Evolutionary conservation across 2,113 vertebrate species (phyloP).

Genomic region (Percina caprodes): DNA sequence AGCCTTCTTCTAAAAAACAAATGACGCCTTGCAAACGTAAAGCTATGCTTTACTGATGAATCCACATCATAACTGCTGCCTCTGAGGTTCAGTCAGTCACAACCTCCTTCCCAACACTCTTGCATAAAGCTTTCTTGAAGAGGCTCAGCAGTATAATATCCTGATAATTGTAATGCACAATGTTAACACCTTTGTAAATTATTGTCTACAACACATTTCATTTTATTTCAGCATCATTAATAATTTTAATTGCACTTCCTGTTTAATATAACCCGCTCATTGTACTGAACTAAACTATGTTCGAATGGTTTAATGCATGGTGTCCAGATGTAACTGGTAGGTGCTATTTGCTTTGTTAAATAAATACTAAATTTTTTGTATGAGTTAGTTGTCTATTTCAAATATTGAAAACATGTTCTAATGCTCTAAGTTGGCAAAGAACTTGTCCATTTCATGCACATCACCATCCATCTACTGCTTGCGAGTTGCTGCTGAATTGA

Average conservation of each 20-base stretch:
- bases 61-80: not conserved
- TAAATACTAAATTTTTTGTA: not conserved
- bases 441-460: slow-evolving; percentile 13
- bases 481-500: slow-evolving; percentile 18
- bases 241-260: not conserved
- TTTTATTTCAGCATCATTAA: not conserved
- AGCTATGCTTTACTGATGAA: not conserved
- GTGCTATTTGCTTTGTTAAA: slow-evolving; percentile 5
- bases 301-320: not conserved
- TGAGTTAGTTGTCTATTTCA: slow-evolving; percentile 14
- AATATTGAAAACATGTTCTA: slow-evolving; percentile 1
- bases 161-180: not conserved
- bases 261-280: not conserved
- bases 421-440: not conserved
- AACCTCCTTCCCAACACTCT: not conserved
- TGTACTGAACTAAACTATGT: not conserved
- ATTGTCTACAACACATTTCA: not conserved
- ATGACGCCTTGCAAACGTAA: not conserved
- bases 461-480: slow-evolving; percentile 17
- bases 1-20: not conserved
- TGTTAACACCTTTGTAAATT: not conserved
- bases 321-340: not conserved
- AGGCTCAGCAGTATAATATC: not conserved
- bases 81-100: not conserved
- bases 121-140: not conserved